Base-by-base conservation (phyloP, 2,797 vertebrate species). In the Labeo calbasu region DNA sequence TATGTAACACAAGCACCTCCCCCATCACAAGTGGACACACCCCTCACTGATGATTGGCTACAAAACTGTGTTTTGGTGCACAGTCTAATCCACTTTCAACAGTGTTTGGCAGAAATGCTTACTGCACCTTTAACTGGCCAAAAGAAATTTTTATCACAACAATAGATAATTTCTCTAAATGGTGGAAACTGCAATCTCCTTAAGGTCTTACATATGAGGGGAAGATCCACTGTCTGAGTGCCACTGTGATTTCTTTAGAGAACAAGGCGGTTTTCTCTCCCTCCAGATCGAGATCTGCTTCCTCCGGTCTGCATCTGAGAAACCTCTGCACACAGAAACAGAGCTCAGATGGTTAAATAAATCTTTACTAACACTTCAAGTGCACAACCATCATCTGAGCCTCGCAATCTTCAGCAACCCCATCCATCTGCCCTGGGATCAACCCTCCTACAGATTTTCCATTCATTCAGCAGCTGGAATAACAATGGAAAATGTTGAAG, bases 121-220 rank as follows among this genome's bases (percentile, higher is more conserved):
- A 63, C 13, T 15, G 13, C 25, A 28, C 13, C 6, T 28, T 63
- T 63, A 63, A 28, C 2, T 5, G 13, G 61, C 25, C 23, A 28
- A 28, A 8, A 15, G 25, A 63, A 63, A 13, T 15, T 12, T 28
- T 8, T 28, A 28, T 28, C 25, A 8, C 6, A 63, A 15, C 25
- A 28, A 63, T 3, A 28, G 25, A 9, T 28, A 43, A 40, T 36
- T n/a, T 19, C n/a, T 17, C 55, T 32, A 5, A 21, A 43, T 5
- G 10, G 3, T 69, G 69, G 46, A 15, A 73, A 32, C 8, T 61
- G 55, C 15, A 32, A 69, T 69, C 8, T 70, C 4, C 15, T 21
- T 14, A 5, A 46, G 25, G 21, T 96, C 98, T 97, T 91, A 99
- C 98, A 91, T 97, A 98, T 28, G 94, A 90, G 0, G 96, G 96